phyloP scores from a whole-genome alignment of 2,797 vertebrate species.

The Coranthus polyacanthus region DNA sequence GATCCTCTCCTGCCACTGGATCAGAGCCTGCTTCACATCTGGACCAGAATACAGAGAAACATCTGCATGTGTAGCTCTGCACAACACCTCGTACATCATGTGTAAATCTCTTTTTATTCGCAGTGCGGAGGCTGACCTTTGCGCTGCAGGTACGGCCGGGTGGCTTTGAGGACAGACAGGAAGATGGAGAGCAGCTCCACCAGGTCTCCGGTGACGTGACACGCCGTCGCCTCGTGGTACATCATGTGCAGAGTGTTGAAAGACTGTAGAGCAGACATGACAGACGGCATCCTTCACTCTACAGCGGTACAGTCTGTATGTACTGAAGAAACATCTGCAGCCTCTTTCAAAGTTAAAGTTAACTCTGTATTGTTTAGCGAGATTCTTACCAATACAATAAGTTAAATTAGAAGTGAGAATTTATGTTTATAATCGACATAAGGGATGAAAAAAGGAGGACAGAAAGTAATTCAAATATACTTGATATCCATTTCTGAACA shows the following conservation, averaged over 20 bases:
- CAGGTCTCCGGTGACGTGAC: constrained; percentile 97
- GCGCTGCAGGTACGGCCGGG: constrained; percentile 95
- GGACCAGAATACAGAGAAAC: constrained; percentile 40
- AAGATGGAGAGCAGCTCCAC: constrained; percentile 98
- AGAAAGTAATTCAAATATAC: too few relatives aligned
- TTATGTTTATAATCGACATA: too few relatives aligned
- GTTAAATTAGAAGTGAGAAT: too few relatives aligned
- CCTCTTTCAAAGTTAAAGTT: too few relatives aligned
- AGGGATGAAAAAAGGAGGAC: too few relatives aligned
- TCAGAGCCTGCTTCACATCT: constrained; percentile 99
- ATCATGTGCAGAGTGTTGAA: constrained; percentile 99
- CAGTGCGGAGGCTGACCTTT: constrained; percentile 87
- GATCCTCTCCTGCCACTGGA: constrained; percentile 99
- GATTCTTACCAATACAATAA: too few relatives aligned
- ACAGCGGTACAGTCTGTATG: too few relatives aligned
- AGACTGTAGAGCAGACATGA: constrained; percentile 81
- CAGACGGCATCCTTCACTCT: too few relatives aligned
- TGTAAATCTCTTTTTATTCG: neutral
- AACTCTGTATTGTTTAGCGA: too few relatives aligned
- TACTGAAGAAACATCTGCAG: too few relatives aligned
- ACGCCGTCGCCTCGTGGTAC: constrained; percentile 99
- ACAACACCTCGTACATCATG: neutral
- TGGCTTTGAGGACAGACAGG: constrained; percentile 96
- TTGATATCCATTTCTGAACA: too few relatives aligned
- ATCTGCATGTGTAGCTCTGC: constrained; percentile 3